Evolutionary conservation across 2,888 invertebrate species (phyloP), one percentile per base, ranked within the genome.

Genomic region (Metallyticus violacea): DNA sequence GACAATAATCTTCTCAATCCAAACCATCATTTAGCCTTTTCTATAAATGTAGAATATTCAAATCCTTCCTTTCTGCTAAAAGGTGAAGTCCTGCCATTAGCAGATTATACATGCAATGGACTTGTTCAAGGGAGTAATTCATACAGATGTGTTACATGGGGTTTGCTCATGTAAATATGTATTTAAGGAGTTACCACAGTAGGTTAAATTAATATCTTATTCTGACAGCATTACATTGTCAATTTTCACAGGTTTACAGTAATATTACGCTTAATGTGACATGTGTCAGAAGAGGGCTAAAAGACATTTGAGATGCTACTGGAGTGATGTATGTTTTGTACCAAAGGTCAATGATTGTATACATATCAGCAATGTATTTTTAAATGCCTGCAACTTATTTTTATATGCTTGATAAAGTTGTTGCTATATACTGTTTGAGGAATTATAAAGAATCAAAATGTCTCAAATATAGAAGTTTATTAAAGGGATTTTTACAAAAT

Each of bases 291-390:
- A 22, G 28, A 79, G 22, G 79, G 15, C 22, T 79, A 27, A 79
- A 26, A 27, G 79, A 79, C 79, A 6, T 26, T 27, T 79, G 27
- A 77, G 77, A 77, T 77, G 28, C 77, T 83, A 77, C 29, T 9
- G 28, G 77, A 77, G 77, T 77, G 77, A 77, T 77, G 77, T 77
- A 6, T 27, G 15, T 26, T 83, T 83, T 83, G 77, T 83, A 83
- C 83, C 83, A 83, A 83, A 83, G 83, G 83, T 77, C 77, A 62
- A 83, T 81, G 40, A 77, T 77, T 26, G 77, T 29, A 83, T 77
- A 83, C 83, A 83, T 83, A 83, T 83, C 83, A 83, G 29, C 29
- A 77, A 27, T 29, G 77, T 83, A 77, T 83, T 83, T 77, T 77
- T 77, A 83, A 83, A 83, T 62, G 77, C 28, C 77, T 77, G 83